Percentiles rank a stretch among this genome's conserved stretches.
Conservation (phyloP, 1,140 invertebrate species). For the Philotrypesis tridentata region DNA sequence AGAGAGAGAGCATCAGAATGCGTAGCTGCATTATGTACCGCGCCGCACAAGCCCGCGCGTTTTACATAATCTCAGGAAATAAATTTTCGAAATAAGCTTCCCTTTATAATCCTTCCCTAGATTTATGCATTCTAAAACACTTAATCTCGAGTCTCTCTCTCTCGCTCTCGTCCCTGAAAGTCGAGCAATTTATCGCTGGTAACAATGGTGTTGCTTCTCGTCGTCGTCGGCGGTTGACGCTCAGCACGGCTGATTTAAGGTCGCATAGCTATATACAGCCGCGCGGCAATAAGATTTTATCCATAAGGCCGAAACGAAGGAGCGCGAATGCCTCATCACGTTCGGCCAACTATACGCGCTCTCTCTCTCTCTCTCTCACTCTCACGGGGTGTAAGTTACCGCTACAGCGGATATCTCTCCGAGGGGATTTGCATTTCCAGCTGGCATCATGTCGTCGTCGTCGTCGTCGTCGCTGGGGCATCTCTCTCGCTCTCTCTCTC, state of each 20-base stretch:
- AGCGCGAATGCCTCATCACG: slow-evolving; percentile 67
- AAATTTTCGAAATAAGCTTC: neutral
- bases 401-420: slow-evolving; percentile 22
- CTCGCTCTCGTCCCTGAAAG: neutral
- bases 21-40: too few species aligned
- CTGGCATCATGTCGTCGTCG: slow-evolving; percentile 26
- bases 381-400: slow-evolving; percentile 56
- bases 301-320: slow-evolving; percentile 59
- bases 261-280: neutral
- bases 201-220: slow-evolving; percentile 52
- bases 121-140: neutral
- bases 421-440: slow-evolving; percentile 64
- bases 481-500: too few species aligned
- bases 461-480: too few species aligned
- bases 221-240: slow-evolving; percentile 49
- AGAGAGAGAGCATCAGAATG: too few species aligned
- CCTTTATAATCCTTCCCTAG: neutral
- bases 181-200: neutral
- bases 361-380: slow-evolving; percentile 45
- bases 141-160: neutral
- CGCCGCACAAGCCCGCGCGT: neutral
- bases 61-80: neutral
- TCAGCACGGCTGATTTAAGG: neutral
- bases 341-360: slow-evolving; percentile 61
- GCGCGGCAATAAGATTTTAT: slow-evolving; percentile 60